These are phyloP conservation scores for Cyrtodaria siliqua DNA, from an alignment of 2,888 invertebrate species.

Conservation along the genomic window DNA sequence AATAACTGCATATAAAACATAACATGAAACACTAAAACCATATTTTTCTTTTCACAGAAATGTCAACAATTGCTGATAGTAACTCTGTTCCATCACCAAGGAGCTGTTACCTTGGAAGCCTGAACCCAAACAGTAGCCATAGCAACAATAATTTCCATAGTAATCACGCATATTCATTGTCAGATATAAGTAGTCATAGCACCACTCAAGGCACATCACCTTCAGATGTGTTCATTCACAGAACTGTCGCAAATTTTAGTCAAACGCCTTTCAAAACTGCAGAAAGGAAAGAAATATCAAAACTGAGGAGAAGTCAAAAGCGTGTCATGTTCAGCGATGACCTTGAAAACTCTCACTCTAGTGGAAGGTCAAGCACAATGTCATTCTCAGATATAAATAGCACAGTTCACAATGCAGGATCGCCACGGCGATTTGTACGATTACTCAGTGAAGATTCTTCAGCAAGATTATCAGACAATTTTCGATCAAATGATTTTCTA, in stretches of 20 bases:
- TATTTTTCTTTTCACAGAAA: background rate
- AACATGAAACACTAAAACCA: too few relatives aligned
- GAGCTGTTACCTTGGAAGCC: background rate
- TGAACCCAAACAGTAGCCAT: slow-evolving; percentile 10
- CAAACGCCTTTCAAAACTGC: slow-evolving; percentile 47
- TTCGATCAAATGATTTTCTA: slow-evolving; percentile 18
- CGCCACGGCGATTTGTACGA: slow-evolving; percentile 19
- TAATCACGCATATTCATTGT: background rate
- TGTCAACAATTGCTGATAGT: background rate
- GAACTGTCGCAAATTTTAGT: slow-evolving; percentile 28
- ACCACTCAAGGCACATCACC: background rate
- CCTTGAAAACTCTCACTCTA: slow-evolving; percentile 55
- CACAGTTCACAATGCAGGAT: background rate
- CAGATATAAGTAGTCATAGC: background rate
- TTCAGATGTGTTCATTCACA: slow-evolving; percentile 13
- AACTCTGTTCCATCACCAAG: slow-evolving; percentile 1
- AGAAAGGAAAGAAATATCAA: slow-evolving; percentile 54
- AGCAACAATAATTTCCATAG: slow-evolving; percentile 6
- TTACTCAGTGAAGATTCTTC: slow-evolving; percentile 19
- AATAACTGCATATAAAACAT: too few relatives aligned
- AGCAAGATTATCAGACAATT: slow-evolving; percentile 3
- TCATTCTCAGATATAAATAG: slow-evolving; percentile 37
- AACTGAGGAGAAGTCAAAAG: slow-evolving; percentile 42
- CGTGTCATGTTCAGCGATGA: slow-evolving; percentile 65
- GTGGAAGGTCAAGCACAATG: slow-evolving; percentile 54